phyloP scores from a whole-genome alignment of 1,140 invertebrate genomes.

The Drosophila fuyamai region DNA sequence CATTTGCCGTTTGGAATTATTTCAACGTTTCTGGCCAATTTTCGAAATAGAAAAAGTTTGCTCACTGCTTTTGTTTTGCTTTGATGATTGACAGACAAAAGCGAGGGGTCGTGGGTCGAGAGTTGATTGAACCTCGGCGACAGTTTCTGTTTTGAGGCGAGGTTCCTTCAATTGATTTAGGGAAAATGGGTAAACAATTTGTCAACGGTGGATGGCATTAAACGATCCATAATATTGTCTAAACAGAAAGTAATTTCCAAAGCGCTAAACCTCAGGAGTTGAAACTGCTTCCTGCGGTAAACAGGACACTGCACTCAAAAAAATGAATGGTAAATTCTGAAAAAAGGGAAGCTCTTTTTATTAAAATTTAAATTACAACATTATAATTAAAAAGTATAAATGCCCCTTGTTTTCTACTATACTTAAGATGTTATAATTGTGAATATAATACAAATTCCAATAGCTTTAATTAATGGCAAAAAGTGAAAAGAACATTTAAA shows the following conservation, averaged over 20 bases:
- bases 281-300: constrained; percentile 16
- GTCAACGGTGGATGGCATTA: constrained; percentile 46
- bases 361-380: too few species aligned
- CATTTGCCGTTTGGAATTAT: constrained; percentile 65
- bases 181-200: constrained; percentile 58
- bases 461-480: too few species aligned
- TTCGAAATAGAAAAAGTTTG: constrained; percentile 75
- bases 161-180: constrained; percentile 60
- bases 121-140: constrained; percentile 59
- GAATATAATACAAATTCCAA: too few species aligned
- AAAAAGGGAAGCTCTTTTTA: too few species aligned
- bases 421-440: too few species aligned
- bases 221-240: constrained; percentile 62
- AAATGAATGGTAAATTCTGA: background rate
- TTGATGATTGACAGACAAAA: constrained; percentile 32
- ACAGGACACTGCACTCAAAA: background rate
- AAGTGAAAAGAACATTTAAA: background rate
- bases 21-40: constrained; percentile 70
- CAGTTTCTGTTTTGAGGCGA: constrained; percentile 22
- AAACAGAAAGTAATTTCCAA: constrained; percentile 59
- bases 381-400: too few species aligned
- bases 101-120: constrained; percentile 3
- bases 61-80: constrained; percentile 17
- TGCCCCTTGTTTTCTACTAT: too few species aligned
- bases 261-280: constrained; percentile 34